phyloP scores from a whole-genome alignment of 1,140 invertebrate species.

The Macrobrachium rosenbergii region DNA sequence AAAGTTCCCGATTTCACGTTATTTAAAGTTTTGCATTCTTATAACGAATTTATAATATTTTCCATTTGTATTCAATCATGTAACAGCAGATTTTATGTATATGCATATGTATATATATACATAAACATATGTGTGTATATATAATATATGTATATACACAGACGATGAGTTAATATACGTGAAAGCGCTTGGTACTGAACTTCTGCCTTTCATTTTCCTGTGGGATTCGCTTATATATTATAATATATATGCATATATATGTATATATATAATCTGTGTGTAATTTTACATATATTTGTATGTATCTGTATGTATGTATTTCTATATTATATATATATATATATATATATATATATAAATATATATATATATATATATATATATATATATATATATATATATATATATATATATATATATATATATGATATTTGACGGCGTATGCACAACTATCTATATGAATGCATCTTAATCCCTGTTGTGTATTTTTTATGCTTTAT shows the following conservation, averaged over 20 bases:
- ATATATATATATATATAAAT: slow-evolving; percentile 15
- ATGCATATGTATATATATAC: slow-evolving; percentile 8
- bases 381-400: not conserved
- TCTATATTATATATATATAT: slow-evolving; percentile 15
- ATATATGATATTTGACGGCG: not conserved
- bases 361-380: slow-evolving; percentile 4
- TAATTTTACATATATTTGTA: slow-evolving; percentile 6
- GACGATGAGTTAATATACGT: not conserved
- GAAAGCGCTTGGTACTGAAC: too few relatives aligned
- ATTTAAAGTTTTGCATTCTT: too few relatives aligned
- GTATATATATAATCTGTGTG: slow-evolving; percentile 7
- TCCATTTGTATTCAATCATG: too few relatives aligned
- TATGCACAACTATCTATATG: not conserved
- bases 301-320: not conserved
- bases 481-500: not conserved
- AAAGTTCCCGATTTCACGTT: too few relatives aligned
- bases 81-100: not conserved
- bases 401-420: not conserved
- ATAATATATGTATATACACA: too few relatives aligned
- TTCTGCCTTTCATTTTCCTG: too few relatives aligned
- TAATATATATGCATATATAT: not conserved
- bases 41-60: too few relatives aligned
- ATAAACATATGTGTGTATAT: slow-evolving; percentile 27
- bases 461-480: not conserved
- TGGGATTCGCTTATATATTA: not conserved